A percentile compares a stretch with the other conserved stretches of the same genome.
Evolutionary conservation across 2,797 vertebrate genomes (phyloP).

Genomic region (Propithecus deckenii): DNA sequence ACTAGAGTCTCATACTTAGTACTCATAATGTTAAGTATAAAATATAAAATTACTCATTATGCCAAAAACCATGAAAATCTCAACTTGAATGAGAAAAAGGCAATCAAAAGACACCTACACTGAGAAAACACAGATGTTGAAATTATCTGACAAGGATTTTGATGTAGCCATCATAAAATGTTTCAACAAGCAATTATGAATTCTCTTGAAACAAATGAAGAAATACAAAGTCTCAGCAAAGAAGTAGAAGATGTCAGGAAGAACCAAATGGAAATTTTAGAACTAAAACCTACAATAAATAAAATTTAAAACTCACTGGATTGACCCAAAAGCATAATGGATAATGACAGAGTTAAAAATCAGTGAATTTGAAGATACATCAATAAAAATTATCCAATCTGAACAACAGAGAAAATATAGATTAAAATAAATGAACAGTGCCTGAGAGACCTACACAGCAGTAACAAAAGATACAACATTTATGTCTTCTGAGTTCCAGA

Average conservation of each 20-base stretch:
- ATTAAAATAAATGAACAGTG: neutral
- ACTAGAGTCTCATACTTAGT: neutral
- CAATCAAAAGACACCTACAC: neutral
- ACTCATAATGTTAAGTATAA: neutral
- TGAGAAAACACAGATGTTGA: neutral
- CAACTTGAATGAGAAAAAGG: neutral
- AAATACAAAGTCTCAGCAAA: neutral
- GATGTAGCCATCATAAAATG: neutral
- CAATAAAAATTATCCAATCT: neutral
- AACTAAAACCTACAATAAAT: neutral
- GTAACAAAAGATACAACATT: neutral
- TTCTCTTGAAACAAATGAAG: neutral
- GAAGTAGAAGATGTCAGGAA: neutral
- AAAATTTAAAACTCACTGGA: neutral
- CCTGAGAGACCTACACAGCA: neutral
- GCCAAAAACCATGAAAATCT: neutral
- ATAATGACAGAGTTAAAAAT: neutral
- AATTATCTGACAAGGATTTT: neutral
- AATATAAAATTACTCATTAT: neutral
- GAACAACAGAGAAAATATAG: neutral
- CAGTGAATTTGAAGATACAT: neutral
- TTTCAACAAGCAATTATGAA: neutral
- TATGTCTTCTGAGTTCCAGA: neutral
- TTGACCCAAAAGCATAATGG: neutral
- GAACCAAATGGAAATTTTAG: neutral